Conservation (phyloP, 2,113 vertebrate species). For the Motacilla alba region DNA sequence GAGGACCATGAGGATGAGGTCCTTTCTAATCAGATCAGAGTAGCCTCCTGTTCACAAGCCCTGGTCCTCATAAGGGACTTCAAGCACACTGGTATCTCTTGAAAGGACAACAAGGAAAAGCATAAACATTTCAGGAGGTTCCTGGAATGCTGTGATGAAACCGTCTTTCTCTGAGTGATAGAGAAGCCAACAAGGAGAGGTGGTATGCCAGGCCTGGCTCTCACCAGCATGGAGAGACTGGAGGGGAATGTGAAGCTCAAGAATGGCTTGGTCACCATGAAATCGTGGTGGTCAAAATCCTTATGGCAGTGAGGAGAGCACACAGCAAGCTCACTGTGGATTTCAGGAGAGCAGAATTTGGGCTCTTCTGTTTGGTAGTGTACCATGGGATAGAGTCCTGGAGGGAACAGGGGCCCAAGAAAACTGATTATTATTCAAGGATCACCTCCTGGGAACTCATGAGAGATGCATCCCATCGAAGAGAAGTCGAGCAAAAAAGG, state of each 20-base stretch:
- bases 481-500: neutral
- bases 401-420: neutral
- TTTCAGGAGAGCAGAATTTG: neutral
- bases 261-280: neutral
- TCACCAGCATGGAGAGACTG: neutral
- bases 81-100: neutral
- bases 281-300: neutral
- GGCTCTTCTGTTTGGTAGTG: neutral
- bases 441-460: neutral
- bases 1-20: neutral
- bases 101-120: neutral
- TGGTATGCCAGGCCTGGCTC: neutral
- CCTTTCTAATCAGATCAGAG: neutral
- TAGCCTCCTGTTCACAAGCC: neutral
- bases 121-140: neutral
- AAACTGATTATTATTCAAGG: neutral
- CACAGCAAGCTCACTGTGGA: neutral
- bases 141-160: neutral
- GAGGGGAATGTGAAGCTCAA: neutral
- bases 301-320: neutral
- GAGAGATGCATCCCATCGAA: neutral
- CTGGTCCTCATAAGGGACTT: neutral
- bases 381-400: neutral
- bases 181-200: neutral
- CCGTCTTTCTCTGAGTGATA: neutral